phyloP scores from a whole-genome alignment of 2,888 invertebrate genomes.

The Platycnemis pennipes region DNA sequence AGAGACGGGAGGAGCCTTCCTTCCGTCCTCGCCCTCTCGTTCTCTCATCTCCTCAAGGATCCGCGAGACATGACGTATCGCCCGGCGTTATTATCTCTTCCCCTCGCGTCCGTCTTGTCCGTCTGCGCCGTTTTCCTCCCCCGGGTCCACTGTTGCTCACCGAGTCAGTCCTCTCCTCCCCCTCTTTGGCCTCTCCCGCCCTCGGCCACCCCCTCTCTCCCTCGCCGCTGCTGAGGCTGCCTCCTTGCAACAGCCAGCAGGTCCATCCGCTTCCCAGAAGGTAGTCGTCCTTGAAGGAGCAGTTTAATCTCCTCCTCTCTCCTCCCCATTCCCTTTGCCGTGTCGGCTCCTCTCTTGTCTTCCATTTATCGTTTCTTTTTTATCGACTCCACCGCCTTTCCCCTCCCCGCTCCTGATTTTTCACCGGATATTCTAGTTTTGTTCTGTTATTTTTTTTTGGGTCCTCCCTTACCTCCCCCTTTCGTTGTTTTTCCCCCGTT shows the following conservation, averaged over 20 bases:
- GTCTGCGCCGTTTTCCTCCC: slow-evolving; percentile 72
- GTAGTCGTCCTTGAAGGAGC: slow-evolving; percentile 57
- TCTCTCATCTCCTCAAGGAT: slow-evolving; percentile 25
- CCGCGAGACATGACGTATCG: slow-evolving; percentile 40
- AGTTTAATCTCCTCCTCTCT: slow-evolving; percentile 75
- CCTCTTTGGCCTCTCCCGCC: background rate
- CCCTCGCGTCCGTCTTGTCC: slow-evolving; percentile 73
- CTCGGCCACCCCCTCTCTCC: slow-evolving; percentile 71
- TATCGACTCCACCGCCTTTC: background rate
- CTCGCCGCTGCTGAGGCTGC: slow-evolving; percentile 40
- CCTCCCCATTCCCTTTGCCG: slow-evolving; percentile 75
- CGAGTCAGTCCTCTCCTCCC: background rate
- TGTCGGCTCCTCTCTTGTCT: background rate
- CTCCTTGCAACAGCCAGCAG: slow-evolving; percentile 64
- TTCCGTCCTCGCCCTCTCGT: background rate
- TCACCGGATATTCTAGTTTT: slow-evolving; percentile 16
- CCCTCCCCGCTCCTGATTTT: slow-evolving; percentile 10
- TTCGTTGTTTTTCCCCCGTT: background rate
- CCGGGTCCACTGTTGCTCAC: slow-evolving; percentile 16
- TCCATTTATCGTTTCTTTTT: background rate
- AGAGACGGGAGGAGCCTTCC: background rate
- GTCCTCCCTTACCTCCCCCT: background rate
- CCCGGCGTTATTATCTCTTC: background rate
- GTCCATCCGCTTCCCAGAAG: slow-evolving; percentile 44
- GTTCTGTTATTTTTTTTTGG: background rate